These are phyloP conservation scores for Lasius platythorax DNA, from an alignment of 2,888 invertebrate species.

Conservation along the genomic window DNA sequence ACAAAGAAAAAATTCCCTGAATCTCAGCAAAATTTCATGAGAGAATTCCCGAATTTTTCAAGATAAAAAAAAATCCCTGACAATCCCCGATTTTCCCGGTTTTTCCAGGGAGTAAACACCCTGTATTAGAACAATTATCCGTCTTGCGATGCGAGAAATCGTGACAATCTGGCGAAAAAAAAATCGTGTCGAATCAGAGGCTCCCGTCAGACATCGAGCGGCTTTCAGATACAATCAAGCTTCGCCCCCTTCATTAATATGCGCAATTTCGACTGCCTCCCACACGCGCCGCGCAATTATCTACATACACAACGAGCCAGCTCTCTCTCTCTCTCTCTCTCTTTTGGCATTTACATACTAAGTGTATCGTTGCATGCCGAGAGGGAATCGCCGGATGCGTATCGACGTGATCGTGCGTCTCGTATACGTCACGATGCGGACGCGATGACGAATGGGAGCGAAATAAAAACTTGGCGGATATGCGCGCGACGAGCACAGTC, in stretches of 20 bases:
- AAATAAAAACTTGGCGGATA: constrained; percentile 16
- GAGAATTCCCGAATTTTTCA: too few relatives aligned
- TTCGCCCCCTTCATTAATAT: constrained; percentile 71
- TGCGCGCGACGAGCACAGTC: background rate
- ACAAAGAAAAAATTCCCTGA: too few relatives aligned
- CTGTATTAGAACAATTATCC: background rate
- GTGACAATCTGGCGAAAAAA: background rate
- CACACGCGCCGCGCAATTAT: constrained; percentile 73
- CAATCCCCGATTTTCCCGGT: too few relatives aligned
- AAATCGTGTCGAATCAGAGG: background rate
- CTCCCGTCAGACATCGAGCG: constrained; percentile 63
- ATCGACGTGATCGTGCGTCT: constrained; percentile 70
- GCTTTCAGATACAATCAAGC: constrained; percentile 70
- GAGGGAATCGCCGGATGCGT: constrained; percentile 72
- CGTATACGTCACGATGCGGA: constrained; percentile 66
- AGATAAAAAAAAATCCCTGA: too few relatives aligned
- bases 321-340: background rate
- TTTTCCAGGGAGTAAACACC: too few relatives aligned
- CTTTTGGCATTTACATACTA: constrained; percentile 73
- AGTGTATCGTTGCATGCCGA: constrained; percentile 76
- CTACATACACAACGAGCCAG: constrained; percentile 54
- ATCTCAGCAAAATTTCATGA: too few relatives aligned
- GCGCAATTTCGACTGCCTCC: constrained; percentile 75
- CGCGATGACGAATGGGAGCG: constrained; percentile 51
- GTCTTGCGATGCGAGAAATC: background rate